Conservation (phyloP, 2,113 vertebrate species). For the Chroicocephalus ridibundus region DNA sequence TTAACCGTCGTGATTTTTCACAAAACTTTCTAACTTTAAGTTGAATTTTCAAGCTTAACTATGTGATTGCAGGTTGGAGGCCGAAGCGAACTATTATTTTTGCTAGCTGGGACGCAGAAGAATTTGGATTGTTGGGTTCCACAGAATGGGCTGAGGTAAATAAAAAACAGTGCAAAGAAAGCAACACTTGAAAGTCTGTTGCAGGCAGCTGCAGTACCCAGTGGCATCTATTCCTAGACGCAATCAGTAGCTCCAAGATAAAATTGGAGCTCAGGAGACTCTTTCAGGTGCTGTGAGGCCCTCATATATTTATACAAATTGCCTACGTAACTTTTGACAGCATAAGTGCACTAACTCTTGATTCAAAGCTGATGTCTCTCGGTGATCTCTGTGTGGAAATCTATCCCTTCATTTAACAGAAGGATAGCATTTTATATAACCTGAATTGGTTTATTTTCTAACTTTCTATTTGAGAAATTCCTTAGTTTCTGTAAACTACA, state of each 20-base stretch:
- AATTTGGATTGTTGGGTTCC: conserved; percentile 93
- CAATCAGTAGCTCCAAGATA: neutral
- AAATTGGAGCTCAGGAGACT: neutral
- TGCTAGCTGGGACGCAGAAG: conserved; percentile 98
- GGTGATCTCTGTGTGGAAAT: neutral
- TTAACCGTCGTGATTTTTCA: neutral
- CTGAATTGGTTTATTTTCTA: neutral
- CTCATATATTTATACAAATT: neutral
- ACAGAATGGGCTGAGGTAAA: conserved; percentile 98
- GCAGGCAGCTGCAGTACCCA: neutral
- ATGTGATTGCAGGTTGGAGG: conserved; percentile 84
- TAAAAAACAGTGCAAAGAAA: neutral
- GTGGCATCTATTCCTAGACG: neutral
- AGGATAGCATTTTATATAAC: neutral
- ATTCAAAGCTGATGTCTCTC: neutral
- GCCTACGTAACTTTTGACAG: neutral
- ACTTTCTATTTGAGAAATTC: neutral
- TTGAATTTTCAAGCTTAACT: neutral
- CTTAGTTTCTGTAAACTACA: neutral
- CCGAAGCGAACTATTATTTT: conserved; percentile 91
- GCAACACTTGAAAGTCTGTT: neutral
- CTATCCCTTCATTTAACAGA: neutral
- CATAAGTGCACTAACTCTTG: neutral
- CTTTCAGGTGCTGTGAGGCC: neutral
- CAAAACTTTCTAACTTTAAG: neutral